phyloP scores from a whole-genome alignment of 2,797 vertebrate species.

The Oryzias sinensis region DNA sequence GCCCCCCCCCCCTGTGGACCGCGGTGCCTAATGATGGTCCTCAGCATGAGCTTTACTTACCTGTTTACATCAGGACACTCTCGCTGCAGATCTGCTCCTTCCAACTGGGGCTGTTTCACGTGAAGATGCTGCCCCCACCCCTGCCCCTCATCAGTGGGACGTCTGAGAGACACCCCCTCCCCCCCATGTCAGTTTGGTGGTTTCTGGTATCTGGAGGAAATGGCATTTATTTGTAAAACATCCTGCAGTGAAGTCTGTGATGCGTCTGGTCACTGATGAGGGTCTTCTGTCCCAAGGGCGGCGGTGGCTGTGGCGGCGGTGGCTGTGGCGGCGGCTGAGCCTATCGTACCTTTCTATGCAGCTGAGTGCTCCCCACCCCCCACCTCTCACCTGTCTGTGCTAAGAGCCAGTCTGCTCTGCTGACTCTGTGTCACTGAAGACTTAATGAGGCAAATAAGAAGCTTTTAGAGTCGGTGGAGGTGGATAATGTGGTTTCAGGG shows the following conservation, averaged over 20 bases:
- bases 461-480: constrained; percentile 80
- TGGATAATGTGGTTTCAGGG: constrained; percentile 67
- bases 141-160: neutral
- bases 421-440: constrained; percentile 76
- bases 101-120: neutral
- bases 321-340: constrained; percentile 41
- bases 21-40: constrained; percentile 75
- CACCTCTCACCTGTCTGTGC: constrained; percentile 15
- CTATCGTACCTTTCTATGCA: constrained; percentile 16
- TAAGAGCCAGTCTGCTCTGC: constrained; percentile 57
- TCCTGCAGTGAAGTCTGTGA: constrained; percentile 57
- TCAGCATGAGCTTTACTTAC: constrained; percentile 78
- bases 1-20: constrained; percentile 56
- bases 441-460: constrained; percentile 79
- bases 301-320: constrained; percentile 39
- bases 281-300: constrained; percentile 56
- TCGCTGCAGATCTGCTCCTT: neutral
- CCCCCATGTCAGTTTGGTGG: constrained; percentile 15
- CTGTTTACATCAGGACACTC: constrained; percentile 69
- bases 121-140: neutral
- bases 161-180: neutral
- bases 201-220: constrained; percentile 27
- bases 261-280: constrained; percentile 56
- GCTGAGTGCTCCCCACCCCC: constrained; percentile 12
- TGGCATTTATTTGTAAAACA: constrained; percentile 32